Conservation (phyloP, 2,888 invertebrate genomes). For the Notodonta dromedarius region DNA sequence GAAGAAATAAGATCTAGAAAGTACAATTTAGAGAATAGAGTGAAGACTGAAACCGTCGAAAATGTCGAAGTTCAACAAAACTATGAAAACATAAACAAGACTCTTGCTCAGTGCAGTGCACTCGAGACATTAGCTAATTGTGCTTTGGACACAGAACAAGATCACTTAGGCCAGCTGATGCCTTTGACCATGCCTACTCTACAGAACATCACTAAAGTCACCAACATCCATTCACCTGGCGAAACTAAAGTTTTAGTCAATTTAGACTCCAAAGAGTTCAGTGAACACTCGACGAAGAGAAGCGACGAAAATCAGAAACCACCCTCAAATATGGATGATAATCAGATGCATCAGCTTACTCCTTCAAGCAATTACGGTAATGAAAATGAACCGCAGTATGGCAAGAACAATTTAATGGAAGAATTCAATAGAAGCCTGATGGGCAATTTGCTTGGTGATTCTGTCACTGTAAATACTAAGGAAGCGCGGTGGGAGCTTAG, state of each 20-base stretch:
- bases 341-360: conserved; percentile 51
- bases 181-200: conserved; percentile 72
- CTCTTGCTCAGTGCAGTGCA: conserved; percentile 78
- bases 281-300: conserved; percentile 66
- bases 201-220: conserved; percentile 77
- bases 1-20: conserved; percentile 89
- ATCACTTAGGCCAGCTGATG: conserved; percentile 76
- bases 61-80: conserved; percentile 51
- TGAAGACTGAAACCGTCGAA: conserved; percentile 60
- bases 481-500: conserved; percentile 87
- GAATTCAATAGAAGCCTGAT: conserved; percentile 79
- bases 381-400: conserved; percentile 63
- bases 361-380: conserved; percentile 47
- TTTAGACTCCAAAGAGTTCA: conserved; percentile 77
- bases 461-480: conserved; percentile 88
- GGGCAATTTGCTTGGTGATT: conserved; percentile 82
- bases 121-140: conserved; percentile 79
- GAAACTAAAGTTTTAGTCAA: conserved; percentile 78
- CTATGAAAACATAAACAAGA: conserved; percentile 69
- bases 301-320: conserved; percentile 61
- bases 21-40: conserved; percentile 72
- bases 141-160: conserved; percentile 75
- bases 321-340: conserved; percentile 58
- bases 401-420: conserved; percentile 74
- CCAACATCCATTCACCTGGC: conserved; percentile 78